These are phyloP conservation scores for Zoanthus sociatus DNA, from an alignment of 92 coral and sea anemone genomes.

Conservation along the genomic window DNA sequence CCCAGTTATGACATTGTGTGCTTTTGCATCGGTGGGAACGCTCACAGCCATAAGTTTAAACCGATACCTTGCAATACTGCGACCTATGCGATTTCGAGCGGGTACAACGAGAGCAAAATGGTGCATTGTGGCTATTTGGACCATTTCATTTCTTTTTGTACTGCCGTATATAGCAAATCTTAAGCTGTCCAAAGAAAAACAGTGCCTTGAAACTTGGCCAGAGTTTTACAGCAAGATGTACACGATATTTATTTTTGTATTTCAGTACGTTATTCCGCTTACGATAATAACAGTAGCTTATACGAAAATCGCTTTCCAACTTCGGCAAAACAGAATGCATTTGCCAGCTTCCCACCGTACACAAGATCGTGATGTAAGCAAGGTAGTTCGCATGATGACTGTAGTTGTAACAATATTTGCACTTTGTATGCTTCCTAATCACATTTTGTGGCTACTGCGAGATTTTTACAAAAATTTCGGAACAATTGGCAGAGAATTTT, in stretches of 20 bases:
- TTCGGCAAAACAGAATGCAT: constrained; percentile 71
- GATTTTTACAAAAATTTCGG: constrained; percentile 62
- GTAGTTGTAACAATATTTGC: constrained; percentile 83
- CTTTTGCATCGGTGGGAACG: constrained; percentile 90
- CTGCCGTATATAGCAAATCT: constrained; percentile 72
- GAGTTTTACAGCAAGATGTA: constrained; percentile 63
- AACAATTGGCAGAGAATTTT: constrained; percentile 48
- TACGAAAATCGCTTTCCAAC: constrained; percentile 68
- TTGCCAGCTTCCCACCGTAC: constrained; percentile 77
- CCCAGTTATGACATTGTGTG: constrained; percentile 87
- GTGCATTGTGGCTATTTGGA: constrained; percentile 71
- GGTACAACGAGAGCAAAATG: constrained; percentile 74
- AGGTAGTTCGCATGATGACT: constrained; percentile 85
- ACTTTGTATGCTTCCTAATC: constrained; percentile 88
- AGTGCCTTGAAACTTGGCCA: constrained; percentile 83
- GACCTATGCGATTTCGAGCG: constrained; percentile 78
- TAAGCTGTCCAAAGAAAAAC: constrained; percentile 57
- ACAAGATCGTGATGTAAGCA: constrained; percentile 85
- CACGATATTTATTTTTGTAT: constrained; percentile 76
- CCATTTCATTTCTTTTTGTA: constrained; percentile 61
- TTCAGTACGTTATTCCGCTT: constrained; percentile 83
- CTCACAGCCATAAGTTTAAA: constrained; percentile 85
- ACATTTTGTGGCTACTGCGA: constrained; percentile 79
- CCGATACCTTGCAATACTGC: constrained; percentile 75
- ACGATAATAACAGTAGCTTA: constrained; percentile 80